Percentiles rank a stretch among this genome's conserved stretches.
phyloP scores from a whole-genome alignment of 2,797 vertebrate genomes.

The Chrosomus eos region DNA sequence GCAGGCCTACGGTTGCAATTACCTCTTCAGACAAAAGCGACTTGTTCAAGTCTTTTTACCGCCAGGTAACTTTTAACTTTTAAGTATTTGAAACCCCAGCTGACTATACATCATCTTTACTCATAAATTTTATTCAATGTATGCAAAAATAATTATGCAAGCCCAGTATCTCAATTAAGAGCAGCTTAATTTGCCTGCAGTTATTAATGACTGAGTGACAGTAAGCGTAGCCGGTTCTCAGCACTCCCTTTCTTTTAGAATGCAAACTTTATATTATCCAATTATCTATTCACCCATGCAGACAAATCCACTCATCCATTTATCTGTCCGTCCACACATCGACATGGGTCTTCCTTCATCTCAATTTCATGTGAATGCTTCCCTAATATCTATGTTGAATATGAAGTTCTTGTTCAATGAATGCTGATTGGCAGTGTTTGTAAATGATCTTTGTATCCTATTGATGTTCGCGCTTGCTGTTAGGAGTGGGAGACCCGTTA shows the following conservation, averaged over 20 bases:
- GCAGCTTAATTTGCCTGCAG: slow-evolving; percentile 47
- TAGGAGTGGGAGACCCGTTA: slow-evolving; percentile 22
- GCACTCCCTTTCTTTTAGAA: background rate
- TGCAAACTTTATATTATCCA: slow-evolving; percentile 43
- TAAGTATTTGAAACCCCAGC: background rate
- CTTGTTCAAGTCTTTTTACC: background rate
- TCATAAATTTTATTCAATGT: slow-evolving; percentile 22
- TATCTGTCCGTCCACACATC: slow-evolving; percentile 24
- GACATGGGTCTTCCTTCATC: slow-evolving; percentile 20
- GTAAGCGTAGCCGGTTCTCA: slow-evolving; percentile 20
- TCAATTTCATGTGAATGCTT: background rate
- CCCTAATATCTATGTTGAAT: slow-evolving; percentile 32
- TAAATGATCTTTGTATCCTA: slow-evolving; percentile 25
- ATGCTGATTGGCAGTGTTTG: slow-evolving; percentile 35
- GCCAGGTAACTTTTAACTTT: background rate
- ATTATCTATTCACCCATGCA: slow-evolving; percentile 35
- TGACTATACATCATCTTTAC: slow-evolving; percentile 8
- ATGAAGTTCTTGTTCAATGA: background rate
- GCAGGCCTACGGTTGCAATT: background rate
- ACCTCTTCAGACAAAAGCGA: background rate
- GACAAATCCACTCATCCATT: slow-evolving; percentile 33
- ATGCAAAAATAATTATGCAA: slow-evolving; percentile 38
- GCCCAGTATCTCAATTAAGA: slow-evolving; percentile 41
- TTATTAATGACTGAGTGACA: slow-evolving; percentile 56
- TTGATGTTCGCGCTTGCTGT: slow-evolving; percentile 26